Percentiles rank a stretch among this genome's conserved stretches.
Conservation (phyloP, 2,113 vertebrate genomes). For the Pangasianodon hypophthalmus region DNA sequence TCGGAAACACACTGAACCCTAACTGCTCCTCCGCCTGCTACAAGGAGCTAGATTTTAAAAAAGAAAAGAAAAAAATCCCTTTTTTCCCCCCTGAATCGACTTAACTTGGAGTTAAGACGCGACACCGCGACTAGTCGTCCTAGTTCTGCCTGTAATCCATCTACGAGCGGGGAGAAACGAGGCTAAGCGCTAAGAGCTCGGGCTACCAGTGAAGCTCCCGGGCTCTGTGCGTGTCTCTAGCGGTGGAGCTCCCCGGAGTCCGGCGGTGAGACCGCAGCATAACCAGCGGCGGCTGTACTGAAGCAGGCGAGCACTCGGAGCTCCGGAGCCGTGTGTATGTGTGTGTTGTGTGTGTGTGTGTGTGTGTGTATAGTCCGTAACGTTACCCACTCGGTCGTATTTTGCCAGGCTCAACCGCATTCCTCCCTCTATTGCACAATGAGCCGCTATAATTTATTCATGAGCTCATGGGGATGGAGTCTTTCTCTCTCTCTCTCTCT, state of each 20-base stretch:
- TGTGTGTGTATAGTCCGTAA: constrained; percentile 26
- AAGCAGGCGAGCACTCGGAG: not conserved
- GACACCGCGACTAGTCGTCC: not conserved
- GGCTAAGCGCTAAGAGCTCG: not conserved
- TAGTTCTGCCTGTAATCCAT: constrained; percentile 23
- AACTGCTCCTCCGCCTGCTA: not conserved
- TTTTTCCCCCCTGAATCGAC: too few relatives aligned
- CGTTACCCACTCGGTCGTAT: constrained; percentile 49
- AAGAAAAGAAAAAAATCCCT: not conserved
- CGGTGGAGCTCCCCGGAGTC: not conserved
- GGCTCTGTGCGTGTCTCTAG: not conserved
- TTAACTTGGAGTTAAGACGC: not conserved
- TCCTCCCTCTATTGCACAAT: constrained; percentile 73
- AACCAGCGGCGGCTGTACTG: not conserved
- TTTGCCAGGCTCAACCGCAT: constrained; percentile 60
- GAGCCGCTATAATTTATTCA: constrained; percentile 76
- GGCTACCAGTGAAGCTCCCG: not conserved
- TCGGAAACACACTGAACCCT: constrained; percentile 13
- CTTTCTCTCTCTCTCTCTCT: constrained; percentile 52
- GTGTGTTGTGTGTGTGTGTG: not conserved
- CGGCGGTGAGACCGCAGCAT: constrained; percentile 13
- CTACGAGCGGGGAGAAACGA: not conserved
- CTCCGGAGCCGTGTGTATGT: not conserved
- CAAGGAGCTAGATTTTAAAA: not conserved
- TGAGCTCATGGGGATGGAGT: constrained; percentile 75